phyloP scores from a whole-genome alignment of 2,888 invertebrate species.

The Clistopyga incitator region DNA sequence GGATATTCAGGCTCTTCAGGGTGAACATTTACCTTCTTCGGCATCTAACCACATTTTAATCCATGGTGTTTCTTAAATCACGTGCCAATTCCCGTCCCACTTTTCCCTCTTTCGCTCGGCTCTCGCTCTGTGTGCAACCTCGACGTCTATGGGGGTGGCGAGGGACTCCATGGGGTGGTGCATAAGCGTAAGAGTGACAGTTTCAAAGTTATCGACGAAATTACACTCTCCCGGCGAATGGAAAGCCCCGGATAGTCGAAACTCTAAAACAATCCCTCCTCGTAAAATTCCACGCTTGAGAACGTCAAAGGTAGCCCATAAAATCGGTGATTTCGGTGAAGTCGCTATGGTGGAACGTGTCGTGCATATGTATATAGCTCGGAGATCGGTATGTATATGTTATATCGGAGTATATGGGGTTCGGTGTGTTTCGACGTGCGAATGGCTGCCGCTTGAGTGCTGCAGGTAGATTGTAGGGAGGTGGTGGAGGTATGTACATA shows the following conservation, averaged over 20 bases:
- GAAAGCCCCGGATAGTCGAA: constrained; percentile 63
- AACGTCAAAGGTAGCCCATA: constrained; percentile 83
- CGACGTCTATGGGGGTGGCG: too few species aligned
- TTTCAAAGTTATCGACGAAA: constrained; percentile 44
- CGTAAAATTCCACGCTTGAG: constrained; percentile 83
- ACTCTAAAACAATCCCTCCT: constrained; percentile 82
- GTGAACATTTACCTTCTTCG: too few species aligned
- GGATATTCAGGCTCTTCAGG: too few species aligned
- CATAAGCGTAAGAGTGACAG: constrained; percentile 32
- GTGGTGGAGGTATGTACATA: constrained; percentile 58
- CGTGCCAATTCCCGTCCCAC: too few species aligned
- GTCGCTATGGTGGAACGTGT: constrained; percentile 67
- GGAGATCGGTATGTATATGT: constrained; percentile 34
- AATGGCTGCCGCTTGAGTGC: constrained; percentile 50
- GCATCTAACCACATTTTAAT: too few species aligned
- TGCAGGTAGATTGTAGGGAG: constrained; percentile 57
- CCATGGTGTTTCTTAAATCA: too few species aligned
- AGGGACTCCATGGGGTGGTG: too few species aligned
- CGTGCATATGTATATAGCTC: constrained; percentile 32
- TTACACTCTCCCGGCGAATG: constrained; percentile 11
- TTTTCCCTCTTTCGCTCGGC: too few species aligned
- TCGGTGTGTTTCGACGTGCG: constrained; percentile 36
- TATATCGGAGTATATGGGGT: constrained; percentile 40
- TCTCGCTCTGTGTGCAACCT: too few species aligned
- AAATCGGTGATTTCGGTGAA: constrained; percentile 81